Conservation (phyloP, 2,113 vertebrate species). For the Psilopsiagon aurifrons region DNA sequence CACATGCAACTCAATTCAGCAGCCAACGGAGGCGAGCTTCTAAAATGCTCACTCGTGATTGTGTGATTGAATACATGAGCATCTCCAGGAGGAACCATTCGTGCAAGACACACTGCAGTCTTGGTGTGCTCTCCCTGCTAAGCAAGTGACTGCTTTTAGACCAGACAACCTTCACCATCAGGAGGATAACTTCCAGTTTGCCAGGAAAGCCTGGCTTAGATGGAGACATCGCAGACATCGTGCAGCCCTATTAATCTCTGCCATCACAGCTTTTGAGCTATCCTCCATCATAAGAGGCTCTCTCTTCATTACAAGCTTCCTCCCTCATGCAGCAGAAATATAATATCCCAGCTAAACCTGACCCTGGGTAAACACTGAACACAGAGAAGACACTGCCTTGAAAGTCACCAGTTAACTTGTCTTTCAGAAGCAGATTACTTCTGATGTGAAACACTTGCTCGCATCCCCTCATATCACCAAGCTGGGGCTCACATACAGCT, state of each 20-base stretch:
- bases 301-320: neutral
- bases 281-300: neutral
- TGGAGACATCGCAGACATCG: neutral
- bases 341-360: neutral
- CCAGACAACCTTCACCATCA: neutral
- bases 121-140: neutral
- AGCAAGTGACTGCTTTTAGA: neutral
- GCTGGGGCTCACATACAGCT: neutral
- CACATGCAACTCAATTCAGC: slow-evolving; percentile 8
- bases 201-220: neutral
- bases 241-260: neutral
- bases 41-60: neutral
- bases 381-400: neutral
- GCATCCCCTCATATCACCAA: neutral
- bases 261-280: neutral
- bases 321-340: neutral
- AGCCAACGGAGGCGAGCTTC: neutral
- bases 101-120: neutral
- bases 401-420: neutral
- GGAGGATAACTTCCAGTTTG: neutral
- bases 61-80: neutral
- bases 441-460: neutral
- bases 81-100: neutral
- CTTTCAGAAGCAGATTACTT: slow-evolving; percentile 5
- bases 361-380: neutral